phyloP scores from a whole-genome alignment of 23 tunicate genomes.

The Oikopleura dioica region DNA sequence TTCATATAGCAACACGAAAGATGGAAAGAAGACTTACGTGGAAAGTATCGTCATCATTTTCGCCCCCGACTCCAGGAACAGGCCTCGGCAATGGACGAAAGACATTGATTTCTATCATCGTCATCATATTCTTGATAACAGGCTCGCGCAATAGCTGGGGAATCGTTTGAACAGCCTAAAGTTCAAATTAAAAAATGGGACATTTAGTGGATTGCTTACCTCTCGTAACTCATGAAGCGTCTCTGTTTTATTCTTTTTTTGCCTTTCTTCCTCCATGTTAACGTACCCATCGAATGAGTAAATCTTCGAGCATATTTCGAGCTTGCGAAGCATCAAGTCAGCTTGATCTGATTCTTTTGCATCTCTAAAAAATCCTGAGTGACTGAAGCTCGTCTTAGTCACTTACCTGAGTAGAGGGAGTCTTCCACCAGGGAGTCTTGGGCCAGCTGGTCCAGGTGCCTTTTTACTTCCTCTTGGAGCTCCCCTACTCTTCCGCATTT shows the following conservation, averaged over 20 bases:
- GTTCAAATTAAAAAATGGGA: too few relatives aligned
- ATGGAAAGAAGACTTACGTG: too few relatives aligned
- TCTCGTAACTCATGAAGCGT: neutral
- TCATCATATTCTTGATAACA: neutral
- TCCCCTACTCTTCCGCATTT: too few relatives aligned
- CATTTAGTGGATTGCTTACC: neutral
- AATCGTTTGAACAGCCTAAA: neutral
- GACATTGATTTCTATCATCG: neutral
- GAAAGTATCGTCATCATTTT: conserved; percentile 58
- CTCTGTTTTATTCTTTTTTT: neutral
- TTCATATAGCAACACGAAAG: too few relatives aligned
- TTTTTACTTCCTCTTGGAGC: too few relatives aligned
- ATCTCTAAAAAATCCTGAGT: too few relatives aligned
- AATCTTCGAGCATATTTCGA: neutral
- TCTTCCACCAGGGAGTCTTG: too few relatives aligned
- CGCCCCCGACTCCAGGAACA: conserved; percentile 15
- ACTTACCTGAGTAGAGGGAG: too few relatives aligned
- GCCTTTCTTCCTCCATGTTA: neutral
- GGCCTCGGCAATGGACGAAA: neutral
- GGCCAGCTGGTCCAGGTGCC: too few relatives aligned
- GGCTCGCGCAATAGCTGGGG: neutral
- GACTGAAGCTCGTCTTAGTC: too few relatives aligned
- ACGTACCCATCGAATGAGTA: neutral
- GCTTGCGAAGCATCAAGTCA: neutral
- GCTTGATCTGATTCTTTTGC: too few relatives aligned